Conservation (phyloP, 2,888 invertebrate genomes). For the Anthophora plumipes region DNA sequence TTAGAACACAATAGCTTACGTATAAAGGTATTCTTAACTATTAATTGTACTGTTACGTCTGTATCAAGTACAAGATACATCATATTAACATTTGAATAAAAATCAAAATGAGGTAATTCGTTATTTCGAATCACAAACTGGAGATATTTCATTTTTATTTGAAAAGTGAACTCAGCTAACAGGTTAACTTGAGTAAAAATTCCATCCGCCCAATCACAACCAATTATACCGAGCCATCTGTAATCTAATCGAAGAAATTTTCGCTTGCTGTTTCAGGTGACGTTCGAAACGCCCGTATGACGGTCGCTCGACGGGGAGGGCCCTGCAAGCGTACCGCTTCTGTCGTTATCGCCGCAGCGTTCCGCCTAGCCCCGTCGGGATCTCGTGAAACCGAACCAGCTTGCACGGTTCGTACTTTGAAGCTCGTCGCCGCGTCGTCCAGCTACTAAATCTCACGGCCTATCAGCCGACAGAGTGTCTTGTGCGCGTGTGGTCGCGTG, state of each 20-base stretch:
- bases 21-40: too few relatives aligned
- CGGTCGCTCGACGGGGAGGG: slow-evolving; percentile 82
- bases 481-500: slow-evolving; percentile 23
- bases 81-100: too few relatives aligned
- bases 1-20: too few relatives aligned
- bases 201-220: too few relatives aligned
- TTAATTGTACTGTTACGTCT: too few relatives aligned
- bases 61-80: too few relatives aligned
- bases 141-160: too few relatives aligned
- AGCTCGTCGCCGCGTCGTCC: slow-evolving; percentile 40
- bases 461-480: slow-evolving; percentile 27
- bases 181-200: too few relatives aligned
- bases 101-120: too few relatives aligned
- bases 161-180: too few relatives aligned
- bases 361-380: slow-evolving; percentile 80
- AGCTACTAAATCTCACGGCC: slow-evolving; percentile 34
- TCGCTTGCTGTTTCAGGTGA: slow-evolving; percentile 76
- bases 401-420: slow-evolving; percentile 59
- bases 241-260: not conserved
- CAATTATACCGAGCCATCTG: too few relatives aligned
- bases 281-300: slow-evolving; percentile 83
- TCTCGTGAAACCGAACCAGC: slow-evolving; percentile 38
- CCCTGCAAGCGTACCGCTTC: slow-evolving; percentile 80
- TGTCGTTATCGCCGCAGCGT: slow-evolving; percentile 79
- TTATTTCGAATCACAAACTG: too few relatives aligned